A percentile compares a stretch with the other conserved stretches of the same genome.
Conservation (phyloP, 2,888 invertebrate genomes). For the Torymus aiolomorphi region DNA sequence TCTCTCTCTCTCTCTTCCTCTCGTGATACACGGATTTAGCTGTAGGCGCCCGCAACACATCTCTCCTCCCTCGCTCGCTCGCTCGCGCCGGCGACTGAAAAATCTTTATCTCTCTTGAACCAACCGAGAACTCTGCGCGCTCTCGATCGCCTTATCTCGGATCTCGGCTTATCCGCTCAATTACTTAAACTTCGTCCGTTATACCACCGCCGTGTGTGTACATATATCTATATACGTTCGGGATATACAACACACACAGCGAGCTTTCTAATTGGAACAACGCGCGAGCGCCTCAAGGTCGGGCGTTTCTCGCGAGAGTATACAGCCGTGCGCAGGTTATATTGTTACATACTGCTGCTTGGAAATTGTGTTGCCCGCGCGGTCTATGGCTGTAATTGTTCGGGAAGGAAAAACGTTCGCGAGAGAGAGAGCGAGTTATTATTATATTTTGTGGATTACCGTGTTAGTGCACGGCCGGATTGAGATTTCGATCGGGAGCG, state of each 20-base stretch:
- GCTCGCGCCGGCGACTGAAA: background rate
- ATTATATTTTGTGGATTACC: background rate
- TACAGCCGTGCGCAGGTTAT: background rate
- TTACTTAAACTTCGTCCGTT: conserved; percentile 32
- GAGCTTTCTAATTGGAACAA: conserved; percentile 48
- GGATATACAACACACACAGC: too few species aligned
- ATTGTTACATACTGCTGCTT: background rate
- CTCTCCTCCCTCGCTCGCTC: too few species aligned
- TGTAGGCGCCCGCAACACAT: too few species aligned
- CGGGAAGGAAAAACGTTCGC: background rate
- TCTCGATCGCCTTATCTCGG: conserved; percentile 8
- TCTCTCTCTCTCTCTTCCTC: too few species aligned
- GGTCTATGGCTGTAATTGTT: too few species aligned
- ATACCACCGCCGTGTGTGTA: too few species aligned
- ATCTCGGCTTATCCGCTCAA: conserved; percentile 13
- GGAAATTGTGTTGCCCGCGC: too few species aligned
- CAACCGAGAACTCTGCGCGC: background rate
- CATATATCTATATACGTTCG: too few species aligned
- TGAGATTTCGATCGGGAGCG: conserved; percentile 24
- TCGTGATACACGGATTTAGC: too few species aligned
- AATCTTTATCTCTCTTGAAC: conserved; percentile 18
- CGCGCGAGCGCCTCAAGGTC: conserved; percentile 22
- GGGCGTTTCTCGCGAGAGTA: conserved; percentile 13
- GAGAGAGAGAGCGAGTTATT: background rate
- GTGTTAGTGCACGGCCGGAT: conserved; percentile 1